Evolutionary conservation across 2,113 vertebrate species (phyloP), one percentile per base, ranked within the genome.

Genomic region (Procapra przewalskii): DNA sequence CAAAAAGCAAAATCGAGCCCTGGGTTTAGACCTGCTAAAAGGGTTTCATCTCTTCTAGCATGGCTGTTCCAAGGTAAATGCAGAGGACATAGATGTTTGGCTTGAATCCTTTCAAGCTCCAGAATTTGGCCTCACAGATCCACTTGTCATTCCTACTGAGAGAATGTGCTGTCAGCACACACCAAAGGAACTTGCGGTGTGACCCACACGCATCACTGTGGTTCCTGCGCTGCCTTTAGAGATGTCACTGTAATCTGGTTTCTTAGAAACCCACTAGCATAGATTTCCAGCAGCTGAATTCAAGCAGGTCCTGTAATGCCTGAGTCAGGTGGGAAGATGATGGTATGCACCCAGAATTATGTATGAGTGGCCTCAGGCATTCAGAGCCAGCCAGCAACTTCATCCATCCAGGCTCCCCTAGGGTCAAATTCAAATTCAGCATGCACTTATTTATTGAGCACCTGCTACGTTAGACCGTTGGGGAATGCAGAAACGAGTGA

Each of bases 231-330:
- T 6, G 87, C 90, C 67, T 97, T 60, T 45, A 43, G 91, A 98
- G 94, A 86, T 10, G 67, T 4, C 11, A 67, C 33, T 40, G 64
- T 82, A 90, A 93, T 93, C 97, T 75, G 43, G 64, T 96, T 98
- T 96, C 97, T 96, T 60, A 95, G 93, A 97, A 93, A 97, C 88
- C 96, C 89, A 87, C 95, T 96, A 55, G 96, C 97, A 95, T 54
- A 97, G 94, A 97, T 97, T 89, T 81, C 75, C 86, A 91, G 83
- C 75, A 11, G 75, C 83, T 48, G 62, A 40, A 93, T 94, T 84
- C 71, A 82, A 89, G 87, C 3, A 11, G 81, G 52, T 36, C 91
- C 71, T 57, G 43, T 27, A 27, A 57, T 31, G 64, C 80, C 82
- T 3, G n/a, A 71, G 31, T 64, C 7, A 12, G 45, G 40, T 23